Conservation (phyloP, 2,888 invertebrate genomes). For the Plebejus argus region DNA sequence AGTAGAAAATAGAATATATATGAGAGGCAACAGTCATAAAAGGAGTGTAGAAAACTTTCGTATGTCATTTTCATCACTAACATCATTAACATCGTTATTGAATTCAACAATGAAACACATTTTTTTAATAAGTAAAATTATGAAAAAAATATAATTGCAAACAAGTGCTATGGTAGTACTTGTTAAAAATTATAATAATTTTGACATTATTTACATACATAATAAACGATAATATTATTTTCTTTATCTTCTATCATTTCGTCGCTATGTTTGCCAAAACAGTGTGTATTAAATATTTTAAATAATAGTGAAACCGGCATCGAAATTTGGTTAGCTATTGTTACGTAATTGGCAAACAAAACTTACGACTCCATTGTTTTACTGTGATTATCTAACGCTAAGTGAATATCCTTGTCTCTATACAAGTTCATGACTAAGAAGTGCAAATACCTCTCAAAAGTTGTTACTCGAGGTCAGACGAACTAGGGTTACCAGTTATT, state of each 20-base stretch:
- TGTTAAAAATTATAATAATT: too few relatives aligned
- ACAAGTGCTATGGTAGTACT: too few relatives aligned
- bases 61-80: background rate
- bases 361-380: slow-evolving; percentile 8
- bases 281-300: background rate
- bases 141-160: too few relatives aligned
- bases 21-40: slow-evolving; percentile 7
- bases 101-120: background rate
- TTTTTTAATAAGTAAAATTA: background rate
- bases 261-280: background rate
- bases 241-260: background rate
- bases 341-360: slow-evolving; percentile 10
- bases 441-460: slow-evolving; percentile 22
- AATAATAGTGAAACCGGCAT: slow-evolving; percentile 19
- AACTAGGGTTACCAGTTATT: slow-evolving; percentile 12
- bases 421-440: slow-evolving; percentile 22
- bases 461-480: slow-evolving; percentile 14
- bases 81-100: background rate
- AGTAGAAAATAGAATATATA: slow-evolving; percentile 6
- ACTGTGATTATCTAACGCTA: slow-evolving; percentile 21
- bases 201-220: too few relatives aligned
- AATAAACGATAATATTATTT: background rate
- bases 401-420: slow-evolving; percentile 27
- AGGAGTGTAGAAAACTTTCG: slow-evolving; percentile 3
- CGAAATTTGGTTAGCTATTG: slow-evolving; percentile 17